These are phyloP conservation scores for Sebastes kiyomatsui DNA, from an alignment of 2,797 vertebrate species.

Conservation along the genomic window DNA sequence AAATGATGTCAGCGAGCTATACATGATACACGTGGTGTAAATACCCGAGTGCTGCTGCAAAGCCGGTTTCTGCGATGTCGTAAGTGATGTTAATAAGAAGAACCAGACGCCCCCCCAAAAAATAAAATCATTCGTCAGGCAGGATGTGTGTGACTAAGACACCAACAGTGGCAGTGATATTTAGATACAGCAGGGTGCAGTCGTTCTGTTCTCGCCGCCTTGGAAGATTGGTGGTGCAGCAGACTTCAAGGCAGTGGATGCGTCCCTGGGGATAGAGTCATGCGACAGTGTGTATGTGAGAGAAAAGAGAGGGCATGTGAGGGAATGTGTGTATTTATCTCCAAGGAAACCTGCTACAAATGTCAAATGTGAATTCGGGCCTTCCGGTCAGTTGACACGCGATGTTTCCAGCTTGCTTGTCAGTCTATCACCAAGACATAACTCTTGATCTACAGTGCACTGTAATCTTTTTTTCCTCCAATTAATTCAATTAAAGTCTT, in stretches of 20 bases:
- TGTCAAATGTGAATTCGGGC: constrained; percentile 58
- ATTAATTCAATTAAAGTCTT: constrained; percentile 49
- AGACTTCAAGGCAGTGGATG: constrained; percentile 68
- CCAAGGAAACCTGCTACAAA: constrained; percentile 52
- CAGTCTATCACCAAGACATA: not conserved
- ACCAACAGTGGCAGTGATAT: constrained; percentile 51
- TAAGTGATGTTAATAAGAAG: constrained; percentile 42
- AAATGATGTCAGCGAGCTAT: constrained; percentile 48
- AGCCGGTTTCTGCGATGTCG: constrained; percentile 19
- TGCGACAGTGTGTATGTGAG: constrained; percentile 35
- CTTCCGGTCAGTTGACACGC: constrained; percentile 42
- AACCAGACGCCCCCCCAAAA: not conserved
- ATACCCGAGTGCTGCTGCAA: constrained; percentile 15
- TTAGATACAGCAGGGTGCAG: constrained; percentile 70
- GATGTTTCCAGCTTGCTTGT: not conserved
- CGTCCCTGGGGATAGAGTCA: constrained; percentile 64
- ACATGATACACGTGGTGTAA: constrained; percentile 22
- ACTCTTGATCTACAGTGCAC: not conserved
- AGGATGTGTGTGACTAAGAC: constrained; percentile 8
- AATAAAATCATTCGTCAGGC: constrained; percentile 27
- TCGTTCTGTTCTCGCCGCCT: constrained; percentile 51
- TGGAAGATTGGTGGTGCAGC: constrained; percentile 66
- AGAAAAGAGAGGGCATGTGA: constrained; percentile 3
- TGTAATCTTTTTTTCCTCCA: not conserved
- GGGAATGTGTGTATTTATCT: constrained; percentile 53